phyloP scores from a whole-genome alignment of 1,140 invertebrate genomes.

The Dinothrombium tinctorium region DNA sequence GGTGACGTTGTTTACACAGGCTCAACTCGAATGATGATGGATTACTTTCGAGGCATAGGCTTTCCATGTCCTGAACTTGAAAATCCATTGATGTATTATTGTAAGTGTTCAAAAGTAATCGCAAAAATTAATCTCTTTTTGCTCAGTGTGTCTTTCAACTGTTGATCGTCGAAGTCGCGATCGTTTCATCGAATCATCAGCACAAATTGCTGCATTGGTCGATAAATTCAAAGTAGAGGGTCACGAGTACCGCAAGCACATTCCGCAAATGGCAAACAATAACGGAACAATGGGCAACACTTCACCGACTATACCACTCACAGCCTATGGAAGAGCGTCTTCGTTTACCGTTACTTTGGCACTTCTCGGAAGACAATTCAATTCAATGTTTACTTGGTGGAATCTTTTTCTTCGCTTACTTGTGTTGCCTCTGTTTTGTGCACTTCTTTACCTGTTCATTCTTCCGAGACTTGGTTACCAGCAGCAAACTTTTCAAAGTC shows the following conservation, averaged over 20 bases:
- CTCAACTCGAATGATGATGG: conserved; percentile 59
- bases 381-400: conserved; percentile 29
- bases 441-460: conserved; percentile 55
- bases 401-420: conserved; percentile 45
- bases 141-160: conserved; percentile 55
- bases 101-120: conserved; percentile 30
- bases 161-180: conserved; percentile 66
- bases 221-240: conserved; percentile 72
- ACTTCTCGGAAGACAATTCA: conserved; percentile 28
- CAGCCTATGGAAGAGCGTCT: conserved; percentile 41
- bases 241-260: conserved; percentile 31
- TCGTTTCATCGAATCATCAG: conserved; percentile 68
- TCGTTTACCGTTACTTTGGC: conserved; percentile 41
- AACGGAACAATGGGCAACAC: neutral
- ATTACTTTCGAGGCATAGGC: conserved; percentile 67
- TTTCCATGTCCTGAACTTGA: conserved; percentile 74
- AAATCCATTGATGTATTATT: conserved; percentile 78
- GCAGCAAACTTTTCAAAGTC: conserved; percentile 44
- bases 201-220: conserved; percentile 67
- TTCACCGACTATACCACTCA: conserved; percentile 13
- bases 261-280: neutral
- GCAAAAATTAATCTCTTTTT: neutral
- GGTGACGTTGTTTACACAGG: conserved; percentile 71
- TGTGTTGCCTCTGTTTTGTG: conserved; percentile 45
- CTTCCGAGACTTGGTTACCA: conserved; percentile 32